Percentiles rank a stretch among this genome's conserved stretches.
These are phyloP conservation scores for Apostichopus japonicus DNA, from an alignment of 35 echinoderm and acorn worm species.

Conservation along the genomic window DNA sequence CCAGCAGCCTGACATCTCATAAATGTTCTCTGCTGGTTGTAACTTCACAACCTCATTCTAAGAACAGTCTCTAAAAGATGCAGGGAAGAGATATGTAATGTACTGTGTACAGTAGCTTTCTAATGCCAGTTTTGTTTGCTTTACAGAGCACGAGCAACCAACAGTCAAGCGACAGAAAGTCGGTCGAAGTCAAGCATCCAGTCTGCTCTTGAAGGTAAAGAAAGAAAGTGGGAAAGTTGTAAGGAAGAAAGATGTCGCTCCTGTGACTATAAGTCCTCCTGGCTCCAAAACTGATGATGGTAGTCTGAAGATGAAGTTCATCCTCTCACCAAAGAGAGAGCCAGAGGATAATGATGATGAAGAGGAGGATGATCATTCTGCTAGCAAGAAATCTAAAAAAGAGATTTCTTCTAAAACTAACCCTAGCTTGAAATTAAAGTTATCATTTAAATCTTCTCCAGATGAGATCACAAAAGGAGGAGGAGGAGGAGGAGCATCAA, in stretches of 20 bases:
- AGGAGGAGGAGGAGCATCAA: not conserved
- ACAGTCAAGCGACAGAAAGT: not conserved
- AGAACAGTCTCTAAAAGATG: too few species aligned
- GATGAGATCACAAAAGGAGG: not conserved
- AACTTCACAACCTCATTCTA: too few species aligned
- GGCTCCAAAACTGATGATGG: constrained; percentile 30
- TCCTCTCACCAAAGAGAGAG: constrained; percentile 46
- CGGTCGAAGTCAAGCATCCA: constrained; percentile 2
- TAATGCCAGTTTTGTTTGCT: too few species aligned
- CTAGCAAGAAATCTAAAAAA: not conserved
- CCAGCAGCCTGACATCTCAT: too few species aligned
- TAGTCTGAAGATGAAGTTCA: constrained; percentile 62
- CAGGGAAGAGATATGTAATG: too few species aligned
- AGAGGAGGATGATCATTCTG: constrained; percentile 11
- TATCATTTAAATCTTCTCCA: constrained; percentile 19
- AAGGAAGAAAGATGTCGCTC: constrained; percentile 9
- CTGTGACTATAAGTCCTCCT: constrained; percentile 44
- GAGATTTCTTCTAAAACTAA: constrained; percentile 10
- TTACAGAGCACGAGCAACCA: not conserved
- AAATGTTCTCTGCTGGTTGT: too few species aligned
- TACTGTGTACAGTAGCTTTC: too few species aligned
- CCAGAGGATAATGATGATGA: constrained; percentile 25
- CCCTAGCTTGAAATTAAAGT: constrained; percentile 13
- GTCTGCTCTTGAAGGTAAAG: constrained; percentile 21
- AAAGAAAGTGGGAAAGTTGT: not conserved